Evolutionary conservation across 2,888 invertebrate species (phyloP), one percentile per base, ranked within the genome.

Genomic region (Augiades crinisus): DNA sequence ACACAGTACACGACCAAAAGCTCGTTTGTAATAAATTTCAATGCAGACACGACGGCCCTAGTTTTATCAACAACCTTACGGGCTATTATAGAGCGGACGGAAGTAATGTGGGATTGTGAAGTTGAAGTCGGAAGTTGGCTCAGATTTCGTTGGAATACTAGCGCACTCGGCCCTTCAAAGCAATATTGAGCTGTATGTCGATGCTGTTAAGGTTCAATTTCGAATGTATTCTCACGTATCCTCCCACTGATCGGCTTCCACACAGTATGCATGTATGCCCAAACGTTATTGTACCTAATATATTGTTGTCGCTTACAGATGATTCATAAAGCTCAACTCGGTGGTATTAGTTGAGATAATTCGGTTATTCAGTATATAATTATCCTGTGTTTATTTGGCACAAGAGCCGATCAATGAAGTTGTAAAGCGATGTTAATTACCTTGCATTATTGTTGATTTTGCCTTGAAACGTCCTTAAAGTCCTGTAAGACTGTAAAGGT

Each of bases 111-210:
- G 16, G 24, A 33, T 30, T 49, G 24, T 33, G 33, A 10, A 40
- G 33, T 30, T 38, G 24, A 8, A 34, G 22, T n/a, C 49, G 49
- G 49, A 49, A 34, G 49, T 49, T 40, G 41, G 34, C 49, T 41
- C 41, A 19, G 41, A 41, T 41, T 34, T 30, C 17, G 41, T 10
- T 13, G 8, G 17, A 49, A 41, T 31, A 33, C 12, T 47, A 30
- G 30, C 30, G 5, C 40, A 19, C 17, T 21, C 27, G 7, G 12
- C 16, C 10, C n/a, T 34, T 22, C 22, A 21, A 7, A 33, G 16
- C 14, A 19, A 40, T 14, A 47, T 30, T 30, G 22, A 22, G 22
- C 41, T 41, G 8, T 47, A 49, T 13, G 13, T 13, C 4, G 16
- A 24, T 16, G 14, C 17, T 8, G 12, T 46, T 46, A 46, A 8